Percentiles rank a stretch among this genome's conserved stretches.
These are phyloP conservation scores for Darevskia mixta DNA, from an alignment of 2,797 vertebrate genomes.

Conservation along the genomic window DNA sequence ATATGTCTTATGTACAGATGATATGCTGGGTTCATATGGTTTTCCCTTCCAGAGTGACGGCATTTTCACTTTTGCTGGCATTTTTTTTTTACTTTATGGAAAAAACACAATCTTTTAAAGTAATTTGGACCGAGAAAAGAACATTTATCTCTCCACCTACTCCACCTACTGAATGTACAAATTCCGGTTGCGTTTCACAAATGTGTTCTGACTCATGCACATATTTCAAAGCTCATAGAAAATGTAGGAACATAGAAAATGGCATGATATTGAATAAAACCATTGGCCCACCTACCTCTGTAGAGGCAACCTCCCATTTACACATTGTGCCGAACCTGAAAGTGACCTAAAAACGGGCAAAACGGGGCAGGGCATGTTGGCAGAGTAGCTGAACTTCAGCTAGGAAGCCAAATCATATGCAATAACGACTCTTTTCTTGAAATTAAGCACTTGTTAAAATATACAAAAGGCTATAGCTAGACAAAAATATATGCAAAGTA, in stretches of 20 bases:
- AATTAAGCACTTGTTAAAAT: no score
- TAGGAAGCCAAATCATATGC: no score
- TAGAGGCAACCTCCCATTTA: no score
- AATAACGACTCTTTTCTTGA: no score
- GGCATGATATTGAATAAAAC: no score
- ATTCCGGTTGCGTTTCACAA: not conserved
- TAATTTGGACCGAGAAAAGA: not conserved
- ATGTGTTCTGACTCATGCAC: not conserved
- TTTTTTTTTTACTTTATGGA: not conserved
- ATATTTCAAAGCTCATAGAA: not conserved
- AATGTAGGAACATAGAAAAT: not conserved
- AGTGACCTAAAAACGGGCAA: no score
- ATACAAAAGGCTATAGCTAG: no score
- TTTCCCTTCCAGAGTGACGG: not conserved
- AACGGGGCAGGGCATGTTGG: no score
- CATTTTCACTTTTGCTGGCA: not conserved
- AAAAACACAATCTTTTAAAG: not conserved
- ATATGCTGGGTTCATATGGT: not conserved
- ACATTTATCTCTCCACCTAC: not conserved
- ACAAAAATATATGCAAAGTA: no score
- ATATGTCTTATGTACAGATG: conserved; percentile 50
- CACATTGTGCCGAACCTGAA: no score
- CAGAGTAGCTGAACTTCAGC: no score
- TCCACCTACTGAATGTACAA: not conserved
- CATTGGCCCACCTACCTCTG: no score